Conservation (phyloP, 92 coral and sea anemone genomes). For the Epizoanthus rinbou region DNA sequence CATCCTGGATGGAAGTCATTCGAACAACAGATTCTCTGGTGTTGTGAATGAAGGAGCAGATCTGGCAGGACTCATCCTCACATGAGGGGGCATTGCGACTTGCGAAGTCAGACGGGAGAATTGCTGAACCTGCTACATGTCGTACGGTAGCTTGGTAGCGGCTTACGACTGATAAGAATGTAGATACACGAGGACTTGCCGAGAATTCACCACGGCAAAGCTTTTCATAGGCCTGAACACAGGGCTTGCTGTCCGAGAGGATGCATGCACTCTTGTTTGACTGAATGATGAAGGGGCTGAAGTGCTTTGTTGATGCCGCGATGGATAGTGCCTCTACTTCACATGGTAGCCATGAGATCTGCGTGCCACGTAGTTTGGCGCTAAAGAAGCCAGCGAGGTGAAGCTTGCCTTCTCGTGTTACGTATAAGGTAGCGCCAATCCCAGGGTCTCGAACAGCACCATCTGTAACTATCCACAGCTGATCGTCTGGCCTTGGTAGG, state of each 20-base stretch:
- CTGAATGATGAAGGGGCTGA: constrained; percentile 51
- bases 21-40: constrained; percentile 53
- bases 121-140: constrained; percentile 43
- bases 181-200: constrained; percentile 51
- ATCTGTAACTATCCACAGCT: constrained; percentile 59
- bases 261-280: constrained; percentile 47
- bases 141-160: constrained; percentile 50
- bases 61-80: constrained; percentile 38
- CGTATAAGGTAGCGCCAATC: constrained; percentile 52
- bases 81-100: constrained; percentile 53
- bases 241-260: constrained; percentile 62
- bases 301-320: constrained; percentile 50
- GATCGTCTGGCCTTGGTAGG: constrained; percentile 45
- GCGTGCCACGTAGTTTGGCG: constrained; percentile 40
- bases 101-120: constrained; percentile 59
- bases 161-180: constrained; percentile 49
- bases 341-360: constrained; percentile 41
- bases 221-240: constrained; percentile 63
- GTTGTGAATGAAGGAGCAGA: constrained; percentile 42
- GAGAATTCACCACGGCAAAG: constrained; percentile 58
- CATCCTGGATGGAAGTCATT: constrained; percentile 12
- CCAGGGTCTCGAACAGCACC: constrained; percentile 43
- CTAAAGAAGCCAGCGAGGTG: constrained; percentile 53
- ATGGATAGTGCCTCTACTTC: constrained; percentile 62
- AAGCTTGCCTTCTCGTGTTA: constrained; percentile 31